Evolutionary conservation across 2,797 vertebrate genomes (phyloP), one percentile per base, ranked within the genome.

Genomic region (Poeciliopsis infans): DNA sequence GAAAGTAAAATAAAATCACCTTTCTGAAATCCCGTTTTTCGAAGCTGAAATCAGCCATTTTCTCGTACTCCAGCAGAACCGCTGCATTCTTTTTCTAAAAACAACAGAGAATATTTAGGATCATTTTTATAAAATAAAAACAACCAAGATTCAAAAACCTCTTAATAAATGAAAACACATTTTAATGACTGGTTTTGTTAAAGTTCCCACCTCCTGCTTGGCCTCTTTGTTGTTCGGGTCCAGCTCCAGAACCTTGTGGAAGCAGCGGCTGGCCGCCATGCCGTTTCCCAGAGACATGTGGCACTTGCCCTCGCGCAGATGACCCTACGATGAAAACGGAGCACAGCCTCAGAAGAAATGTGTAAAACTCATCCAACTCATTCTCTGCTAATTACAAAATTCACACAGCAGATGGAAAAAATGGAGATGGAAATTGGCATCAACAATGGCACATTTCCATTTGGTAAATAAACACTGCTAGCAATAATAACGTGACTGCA

Each of bases 11-110:
- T 51, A 47, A 78, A 78, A 18, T 25, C 93, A 98, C 98, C 97
- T 97, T 99, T 92, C 98, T 96, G 93, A 98, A 99, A 95, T 99
- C 97, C 51, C 97, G 95, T 86, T 99, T 99, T 83, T 97, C 97
- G 88, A 98, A 99, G 89, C 97, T 97, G 78, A 88, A 93, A 78
- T 97, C 97, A 13, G 97, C 97, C 95, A 97, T 97, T 84, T 96
- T 96, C 86, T 99, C 97, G 36, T 96, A 98, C 79, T 99, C 97
- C 78, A 97, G 89, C n/a, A 99, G 94, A 4, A 96, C 95, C 5
- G 89, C 88, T 53, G 98, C 96, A 1, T 96, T 98, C 93, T 97
- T 98, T 85, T 96, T 94, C 98, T 99, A 85, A 68, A 51, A 80
- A 95, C 5, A 70, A 66, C 13, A 84, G 61, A 49, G 11, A 74